Evolutionary conservation across 2,113 vertebrate genomes (phyloP).

Genomic region (Sphyrna mokarran): DNA sequence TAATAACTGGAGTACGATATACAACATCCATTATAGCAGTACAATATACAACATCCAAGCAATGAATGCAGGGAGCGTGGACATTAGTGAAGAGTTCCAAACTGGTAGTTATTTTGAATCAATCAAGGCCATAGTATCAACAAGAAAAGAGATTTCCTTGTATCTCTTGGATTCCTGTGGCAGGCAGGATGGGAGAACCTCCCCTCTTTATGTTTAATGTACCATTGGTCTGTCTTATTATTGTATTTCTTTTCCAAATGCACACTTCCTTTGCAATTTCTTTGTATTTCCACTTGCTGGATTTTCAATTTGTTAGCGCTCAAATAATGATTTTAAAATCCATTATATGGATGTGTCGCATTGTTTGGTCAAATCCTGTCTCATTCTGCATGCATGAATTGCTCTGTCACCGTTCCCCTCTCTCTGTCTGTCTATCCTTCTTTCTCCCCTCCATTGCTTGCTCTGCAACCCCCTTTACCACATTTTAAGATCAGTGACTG

Average conservation of each 20-base stretch:
- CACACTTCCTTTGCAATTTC: neutral
- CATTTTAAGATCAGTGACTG: neutral
- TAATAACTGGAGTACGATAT: neutral
- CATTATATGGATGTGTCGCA: neutral
- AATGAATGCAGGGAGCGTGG: neutral
- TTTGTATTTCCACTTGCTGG: neutral
- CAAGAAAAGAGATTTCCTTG: no score
- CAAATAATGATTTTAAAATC: neutral
- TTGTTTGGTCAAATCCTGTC: neutral
- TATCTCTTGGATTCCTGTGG: no score
- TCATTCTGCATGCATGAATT: neutral
- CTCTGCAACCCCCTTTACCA: neutral
- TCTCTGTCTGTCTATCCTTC: neutral
- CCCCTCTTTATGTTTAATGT: neutral
- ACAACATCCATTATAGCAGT: neutral
- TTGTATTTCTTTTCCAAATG: neutral
- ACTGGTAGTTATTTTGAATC: neutral
- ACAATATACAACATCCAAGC: neutral
- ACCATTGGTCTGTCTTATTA: neutral
- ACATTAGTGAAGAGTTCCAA: neutral
- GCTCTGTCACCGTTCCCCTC: neutral
- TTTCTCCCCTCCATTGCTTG: neutral
- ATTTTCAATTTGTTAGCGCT: neutral
- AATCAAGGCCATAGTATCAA: neutral
- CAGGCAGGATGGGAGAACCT: no score